These are phyloP conservation scores for Troides aeacus DNA, from an alignment of 2,888 invertebrate species.

Conservation along the genomic window DNA sequence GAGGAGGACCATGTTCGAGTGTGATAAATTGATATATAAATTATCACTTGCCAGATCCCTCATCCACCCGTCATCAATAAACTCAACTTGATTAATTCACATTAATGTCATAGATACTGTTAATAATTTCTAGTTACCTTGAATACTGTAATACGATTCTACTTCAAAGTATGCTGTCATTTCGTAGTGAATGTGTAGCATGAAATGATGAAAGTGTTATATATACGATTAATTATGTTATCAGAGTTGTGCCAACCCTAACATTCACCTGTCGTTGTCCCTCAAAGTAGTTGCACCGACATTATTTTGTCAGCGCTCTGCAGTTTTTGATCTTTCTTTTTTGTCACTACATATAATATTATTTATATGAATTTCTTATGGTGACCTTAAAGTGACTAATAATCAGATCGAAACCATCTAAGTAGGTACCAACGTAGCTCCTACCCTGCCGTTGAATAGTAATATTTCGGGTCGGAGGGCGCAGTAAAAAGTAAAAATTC, in stretches of 20 bases:
- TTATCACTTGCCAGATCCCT: constrained; percentile 20
- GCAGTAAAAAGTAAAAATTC: no score
- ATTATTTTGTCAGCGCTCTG: constrained; percentile 60
- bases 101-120: neutral
- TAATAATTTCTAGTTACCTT: neutral
- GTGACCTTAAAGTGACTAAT: no score
- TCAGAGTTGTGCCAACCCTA: constrained; percentile 54
- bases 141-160: neutral
- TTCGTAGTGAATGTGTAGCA: neutral
- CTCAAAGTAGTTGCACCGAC: constrained; percentile 66
- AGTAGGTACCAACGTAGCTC: no score
- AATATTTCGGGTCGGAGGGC: no score
- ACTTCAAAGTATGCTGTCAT: constrained; percentile 1
- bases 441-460: no score
- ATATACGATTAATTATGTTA: constrained; percentile 26
- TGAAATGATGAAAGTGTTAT: constrained; percentile 4
- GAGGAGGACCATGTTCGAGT: constrained; percentile 32
- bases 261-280: constrained; percentile 67
- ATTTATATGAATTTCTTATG: no score
- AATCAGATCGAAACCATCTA: no score
- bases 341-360: constrained; percentile 17
- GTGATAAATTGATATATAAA: constrained; percentile 32
- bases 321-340: constrained; percentile 48
- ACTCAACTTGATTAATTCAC: constrained; percentile 7
- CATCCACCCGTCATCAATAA: constrained; percentile 11